phyloP scores from a whole-genome alignment of 2,888 invertebrate species.

The Hypomecis punctinalis region DNA sequence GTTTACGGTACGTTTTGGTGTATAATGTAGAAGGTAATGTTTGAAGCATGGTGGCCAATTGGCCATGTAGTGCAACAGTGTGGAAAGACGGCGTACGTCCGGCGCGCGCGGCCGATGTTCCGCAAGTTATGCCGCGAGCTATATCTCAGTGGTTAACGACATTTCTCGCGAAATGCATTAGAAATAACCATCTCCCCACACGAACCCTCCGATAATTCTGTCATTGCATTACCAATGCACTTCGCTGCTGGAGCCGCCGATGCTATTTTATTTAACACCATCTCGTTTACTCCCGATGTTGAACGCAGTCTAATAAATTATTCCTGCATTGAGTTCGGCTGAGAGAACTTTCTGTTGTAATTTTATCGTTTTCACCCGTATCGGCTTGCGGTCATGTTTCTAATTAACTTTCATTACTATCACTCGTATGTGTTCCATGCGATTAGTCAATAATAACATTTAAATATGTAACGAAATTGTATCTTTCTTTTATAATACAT shows the following conservation, averaged over 20 bases:
- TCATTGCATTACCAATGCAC: conserved; percentile 75
- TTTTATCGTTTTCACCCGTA: conserved; percentile 63
- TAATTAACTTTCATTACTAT: conserved; percentile 65
- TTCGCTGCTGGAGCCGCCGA: conserved; percentile 73
- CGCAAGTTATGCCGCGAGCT: conserved; percentile 61
- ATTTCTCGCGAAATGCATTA: conserved; percentile 76
- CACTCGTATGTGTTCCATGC: conserved; percentile 46
- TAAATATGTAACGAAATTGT: too few relatives aligned
- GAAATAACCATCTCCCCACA: conserved; percentile 76
- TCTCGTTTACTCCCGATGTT: conserved; percentile 49
- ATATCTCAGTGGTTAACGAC: conserved; percentile 66
- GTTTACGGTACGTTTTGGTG: conserved; percentile 11
- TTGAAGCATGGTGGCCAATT: conserved; percentile 1
- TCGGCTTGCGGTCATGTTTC: conserved; percentile 67
- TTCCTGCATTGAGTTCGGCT: conserved; percentile 58
- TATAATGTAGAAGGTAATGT: conserved; percentile 5
- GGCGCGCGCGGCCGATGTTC: conserved; percentile 50
- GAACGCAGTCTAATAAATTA: conserved; percentile 61
- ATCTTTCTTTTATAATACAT: not conserved
- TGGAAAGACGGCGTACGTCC: conserved; percentile 49
- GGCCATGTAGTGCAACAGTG: conserved; percentile 12
- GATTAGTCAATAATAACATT: conserved; percentile 11
- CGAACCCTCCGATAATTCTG: conserved; percentile 72
- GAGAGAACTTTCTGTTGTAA: conserved; percentile 75
- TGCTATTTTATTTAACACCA: conserved; percentile 63